Evolutionary conservation across 2,113 vertebrate genomes (phyloP).

Genomic region (Cebus imitator): DNA sequence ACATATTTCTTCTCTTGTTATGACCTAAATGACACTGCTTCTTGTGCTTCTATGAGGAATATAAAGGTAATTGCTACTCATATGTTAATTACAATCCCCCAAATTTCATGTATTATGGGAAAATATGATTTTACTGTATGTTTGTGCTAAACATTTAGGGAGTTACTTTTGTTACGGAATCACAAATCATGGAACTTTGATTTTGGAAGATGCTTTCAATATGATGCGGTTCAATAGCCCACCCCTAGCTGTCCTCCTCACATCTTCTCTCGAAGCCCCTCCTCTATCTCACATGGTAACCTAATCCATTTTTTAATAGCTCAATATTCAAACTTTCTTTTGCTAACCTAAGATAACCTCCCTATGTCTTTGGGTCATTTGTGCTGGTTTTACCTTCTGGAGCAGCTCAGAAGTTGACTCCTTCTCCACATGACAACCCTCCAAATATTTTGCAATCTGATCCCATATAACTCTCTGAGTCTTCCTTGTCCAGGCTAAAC

Average conservation of each 20-base stretch:
- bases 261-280: too few relatives aligned
- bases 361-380: not conserved
- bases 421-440: constrained; percentile 33
- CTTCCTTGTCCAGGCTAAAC: constrained; percentile 27
- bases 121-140: not conserved
- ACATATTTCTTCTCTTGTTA: not conserved
- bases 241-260: not conserved
- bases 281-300: not conserved
- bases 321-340: not conserved
- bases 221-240: not conserved
- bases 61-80: not conserved
- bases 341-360: constrained; percentile 24
- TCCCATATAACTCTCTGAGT: not conserved
- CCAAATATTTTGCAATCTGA: constrained; percentile 55
- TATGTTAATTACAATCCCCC: not conserved
- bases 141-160: not conserved
- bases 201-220: constrained; percentile 6
- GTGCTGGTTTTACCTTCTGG: not conserved
- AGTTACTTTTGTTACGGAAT: not conserved
- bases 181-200: constrained; percentile 7
- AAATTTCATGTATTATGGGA: not conserved
- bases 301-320: not conserved
- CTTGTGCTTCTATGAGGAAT: constrained; percentile 14
- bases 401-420: not conserved
- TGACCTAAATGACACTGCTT: not conserved